A percentile compares a stretch with the other conserved stretches of the same genome.
Evolutionary conservation across 2,113 vertebrate species (phyloP).

Genomic region (Varanus salvator): DNA sequence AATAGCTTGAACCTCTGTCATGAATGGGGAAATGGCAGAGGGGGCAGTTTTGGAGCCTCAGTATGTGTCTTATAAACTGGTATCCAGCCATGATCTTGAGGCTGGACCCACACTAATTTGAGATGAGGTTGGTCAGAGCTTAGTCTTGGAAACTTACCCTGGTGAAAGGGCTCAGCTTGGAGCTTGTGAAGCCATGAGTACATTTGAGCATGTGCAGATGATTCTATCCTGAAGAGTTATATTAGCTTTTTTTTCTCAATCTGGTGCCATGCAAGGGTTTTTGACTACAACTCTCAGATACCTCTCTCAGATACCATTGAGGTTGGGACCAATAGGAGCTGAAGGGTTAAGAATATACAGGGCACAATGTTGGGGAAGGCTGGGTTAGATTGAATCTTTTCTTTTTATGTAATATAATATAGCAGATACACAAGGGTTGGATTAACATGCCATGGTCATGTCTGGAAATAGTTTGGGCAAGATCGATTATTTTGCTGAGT

Average conservation of each 20-base stretch:
- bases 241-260: not conserved
- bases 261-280: too few species aligned
- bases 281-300: too few species aligned
- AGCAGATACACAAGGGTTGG: not conserved
- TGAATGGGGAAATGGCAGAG: conserved; percentile 19
- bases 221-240: not conserved
- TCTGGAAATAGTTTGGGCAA: not conserved
- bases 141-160: not conserved
- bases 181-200: not conserved
- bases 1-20: conserved; percentile 25
- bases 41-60: not conserved
- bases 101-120: not conserved
- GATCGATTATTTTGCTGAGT: not conserved
- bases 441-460: not conserved
- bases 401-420: not conserved
- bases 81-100: not conserved
- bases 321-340: too few species aligned
- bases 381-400: too few species aligned
- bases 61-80: not conserved
- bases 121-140: not conserved
- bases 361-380: not conserved
- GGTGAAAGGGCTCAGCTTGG: not conserved
- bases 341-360: too few species aligned
- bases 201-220: not conserved
- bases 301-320: too few species aligned